Conservation (phyloP, 2,113 vertebrate genomes). For the Cacatua alba region DNA sequence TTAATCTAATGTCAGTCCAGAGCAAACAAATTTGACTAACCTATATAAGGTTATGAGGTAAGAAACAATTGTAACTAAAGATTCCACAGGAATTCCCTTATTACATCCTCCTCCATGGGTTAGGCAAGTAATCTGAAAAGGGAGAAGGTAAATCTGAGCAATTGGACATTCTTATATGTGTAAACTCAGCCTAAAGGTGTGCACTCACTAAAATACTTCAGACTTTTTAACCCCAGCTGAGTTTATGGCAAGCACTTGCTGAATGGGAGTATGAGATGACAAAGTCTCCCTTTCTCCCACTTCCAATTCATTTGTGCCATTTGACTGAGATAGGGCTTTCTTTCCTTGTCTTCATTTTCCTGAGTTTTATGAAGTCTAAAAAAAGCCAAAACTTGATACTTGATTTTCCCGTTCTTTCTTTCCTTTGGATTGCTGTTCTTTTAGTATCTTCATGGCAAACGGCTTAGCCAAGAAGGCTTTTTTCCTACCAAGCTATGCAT, state of each 20-base stretch:
- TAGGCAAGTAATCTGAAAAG: background rate
- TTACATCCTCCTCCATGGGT: background rate
- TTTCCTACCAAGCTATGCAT: background rate
- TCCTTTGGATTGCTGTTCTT: background rate
- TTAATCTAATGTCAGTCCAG: background rate
- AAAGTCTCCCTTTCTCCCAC: background rate
- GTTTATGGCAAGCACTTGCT: background rate
- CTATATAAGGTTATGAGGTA: background rate
- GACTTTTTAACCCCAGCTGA: background rate
- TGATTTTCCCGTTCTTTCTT: slow-evolving; percentile 32
- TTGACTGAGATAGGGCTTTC: background rate
- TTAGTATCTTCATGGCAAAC: background rate
- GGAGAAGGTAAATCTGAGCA: background rate
- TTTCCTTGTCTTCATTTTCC: slow-evolving; percentile 25
- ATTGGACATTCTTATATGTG: background rate
- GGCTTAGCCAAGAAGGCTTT: background rate
- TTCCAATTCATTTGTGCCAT: background rate
- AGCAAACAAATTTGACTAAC: background rate
- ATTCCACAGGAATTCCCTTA: background rate
- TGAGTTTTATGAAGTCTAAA: background rate
- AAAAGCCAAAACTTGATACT: background rate
- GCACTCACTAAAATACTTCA: background rate
- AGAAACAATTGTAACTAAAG: background rate
- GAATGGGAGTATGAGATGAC: background rate
- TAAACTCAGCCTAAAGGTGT: background rate